phyloP scores from a whole-genome alignment of 2,888 invertebrate genomes.

The Cyrtodaria siliqua region DNA sequence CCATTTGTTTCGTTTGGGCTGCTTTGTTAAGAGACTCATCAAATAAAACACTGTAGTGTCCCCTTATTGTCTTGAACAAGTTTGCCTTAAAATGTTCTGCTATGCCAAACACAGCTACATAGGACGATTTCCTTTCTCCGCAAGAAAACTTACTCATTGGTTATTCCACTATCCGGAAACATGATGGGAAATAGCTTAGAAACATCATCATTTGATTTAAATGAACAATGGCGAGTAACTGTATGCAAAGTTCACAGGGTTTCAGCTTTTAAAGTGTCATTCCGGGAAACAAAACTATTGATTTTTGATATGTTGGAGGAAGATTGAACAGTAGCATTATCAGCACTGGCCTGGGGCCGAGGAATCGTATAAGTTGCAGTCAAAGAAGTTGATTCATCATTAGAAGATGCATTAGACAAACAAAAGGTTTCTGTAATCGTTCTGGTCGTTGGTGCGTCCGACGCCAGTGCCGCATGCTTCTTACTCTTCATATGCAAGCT shows the following conservation, averaged over 20 bases:
- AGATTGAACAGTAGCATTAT: not conserved
- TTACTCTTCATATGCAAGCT: not conserved
- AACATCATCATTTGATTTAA: slow-evolving; percentile 20
- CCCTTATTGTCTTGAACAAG: slow-evolving; percentile 9
- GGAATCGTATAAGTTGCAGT: not conserved
- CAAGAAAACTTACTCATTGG: slow-evolving; percentile 15
- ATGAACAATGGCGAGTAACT: slow-evolving; percentile 2
- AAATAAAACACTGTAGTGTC: slow-evolving; percentile 12
- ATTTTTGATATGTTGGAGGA: not conserved
- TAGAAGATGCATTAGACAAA: too few species aligned
- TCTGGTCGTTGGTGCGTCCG: not conserved
- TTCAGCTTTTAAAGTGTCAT: slow-evolving; percentile 27
- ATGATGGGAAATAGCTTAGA: slow-evolving; percentile 9
- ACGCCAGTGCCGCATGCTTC: not conserved
- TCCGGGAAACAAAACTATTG: slow-evolving; percentile 9
- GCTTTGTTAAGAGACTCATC: slow-evolving; percentile 23
- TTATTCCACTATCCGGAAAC: slow-evolving; percentile 29
- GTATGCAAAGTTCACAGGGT: slow-evolving; percentile 25
- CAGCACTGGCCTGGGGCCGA: not conserved
- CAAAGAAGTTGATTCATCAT: too few species aligned
- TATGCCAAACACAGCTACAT: slow-evolving; percentile 26
- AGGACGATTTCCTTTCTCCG: slow-evolving; percentile 27
- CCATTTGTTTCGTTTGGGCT: slow-evolving; percentile 17
- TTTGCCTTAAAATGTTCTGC: slow-evolving; percentile 26
- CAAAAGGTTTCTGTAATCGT: not conserved